phyloP scores from a whole-genome alignment of 2,113 vertebrate genomes.

The Gnathonemus longibarbis region DNA sequence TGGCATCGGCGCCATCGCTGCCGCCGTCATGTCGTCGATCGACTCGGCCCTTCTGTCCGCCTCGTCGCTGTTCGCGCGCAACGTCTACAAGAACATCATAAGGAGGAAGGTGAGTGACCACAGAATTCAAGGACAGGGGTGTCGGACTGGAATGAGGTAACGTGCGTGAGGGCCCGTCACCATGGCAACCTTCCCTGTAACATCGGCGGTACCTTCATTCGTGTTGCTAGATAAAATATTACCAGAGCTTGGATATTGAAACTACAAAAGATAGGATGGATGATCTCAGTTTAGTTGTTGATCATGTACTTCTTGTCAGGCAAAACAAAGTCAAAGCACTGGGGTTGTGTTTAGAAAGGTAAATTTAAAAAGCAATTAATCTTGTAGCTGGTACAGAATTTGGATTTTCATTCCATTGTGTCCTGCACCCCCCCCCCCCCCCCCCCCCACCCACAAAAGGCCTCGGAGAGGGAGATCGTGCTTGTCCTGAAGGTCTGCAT shows the following conservation, averaged over 20 bases:
- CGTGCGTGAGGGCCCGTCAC: background rate
- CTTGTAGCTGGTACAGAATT: background rate
- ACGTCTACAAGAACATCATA: conserved; percentile 63
- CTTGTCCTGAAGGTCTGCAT: conserved; percentile 58
- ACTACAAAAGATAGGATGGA: background rate
- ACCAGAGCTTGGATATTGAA: background rate
- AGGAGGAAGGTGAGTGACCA: conserved; percentile 57
- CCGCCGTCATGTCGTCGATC: conserved; percentile 62
- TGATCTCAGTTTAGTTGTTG: background rate
- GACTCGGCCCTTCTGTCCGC: conserved; percentile 62
- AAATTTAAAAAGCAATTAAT: background rate
- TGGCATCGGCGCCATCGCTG: conserved; percentile 56
- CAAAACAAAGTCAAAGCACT: background rate
- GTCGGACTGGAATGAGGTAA: background rate
- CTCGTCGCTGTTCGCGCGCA: conserved; percentile 56
- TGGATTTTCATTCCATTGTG: background rate
- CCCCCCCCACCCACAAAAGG: conserved; percentile 37
- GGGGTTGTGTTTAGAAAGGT: background rate
- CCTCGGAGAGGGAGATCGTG: conserved; percentile 57
- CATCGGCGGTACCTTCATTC: background rate
- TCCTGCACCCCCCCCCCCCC: background rate
- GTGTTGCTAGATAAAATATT: background rate
- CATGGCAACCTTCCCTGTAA: background rate
- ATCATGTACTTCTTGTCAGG: background rate
- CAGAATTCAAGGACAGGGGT: background rate